These are phyloP conservation scores for Drosophila silvestris DNA, from an alignment of 2,888 invertebrate species.

Conservation along the genomic window DNA sequence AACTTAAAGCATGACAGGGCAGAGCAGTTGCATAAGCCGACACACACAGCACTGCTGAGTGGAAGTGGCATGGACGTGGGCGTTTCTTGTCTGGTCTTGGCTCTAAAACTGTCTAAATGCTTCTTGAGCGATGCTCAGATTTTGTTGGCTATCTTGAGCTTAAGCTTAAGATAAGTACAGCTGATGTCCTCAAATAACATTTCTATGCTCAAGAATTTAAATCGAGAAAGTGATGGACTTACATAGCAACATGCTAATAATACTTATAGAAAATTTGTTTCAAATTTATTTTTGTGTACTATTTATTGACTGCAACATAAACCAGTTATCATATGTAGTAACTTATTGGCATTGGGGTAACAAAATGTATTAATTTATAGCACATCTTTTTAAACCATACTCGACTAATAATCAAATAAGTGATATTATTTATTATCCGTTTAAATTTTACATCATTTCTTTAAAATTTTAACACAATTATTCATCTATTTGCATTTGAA, in stretches of 20 bases:
- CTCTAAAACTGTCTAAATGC: constrained; percentile 50
- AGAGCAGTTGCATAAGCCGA: constrained; percentile 35
- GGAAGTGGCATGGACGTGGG: constrained; percentile 9
- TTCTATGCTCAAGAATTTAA: background rate
- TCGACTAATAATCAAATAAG: background rate
- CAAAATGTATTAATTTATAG: background rate
- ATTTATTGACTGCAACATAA: background rate
- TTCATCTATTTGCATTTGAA: background rate
- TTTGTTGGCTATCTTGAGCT: constrained; percentile 10
- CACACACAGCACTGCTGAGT: constrained; percentile 19
- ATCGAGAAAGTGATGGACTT: background rate
- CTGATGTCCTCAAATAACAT: constrained; percentile 10
- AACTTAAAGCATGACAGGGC: constrained; percentile 35
- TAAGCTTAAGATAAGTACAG: constrained; percentile 13
- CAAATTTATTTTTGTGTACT: background rate
- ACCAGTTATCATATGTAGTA: too few relatives aligned
- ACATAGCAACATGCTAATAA: background rate
- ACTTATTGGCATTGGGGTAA: background rate
- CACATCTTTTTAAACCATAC: background rate
- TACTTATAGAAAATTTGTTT: background rate
- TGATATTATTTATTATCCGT: background rate
- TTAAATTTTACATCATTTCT: background rate
- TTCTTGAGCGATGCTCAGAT: constrained; percentile 31
- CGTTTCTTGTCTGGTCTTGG: constrained; percentile 30
- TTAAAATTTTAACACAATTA: background rate